These are phyloP conservation scores for Chaunax sp. DNA, from an alignment of 2,797 vertebrate species.

Conservation along the genomic window DNA sequence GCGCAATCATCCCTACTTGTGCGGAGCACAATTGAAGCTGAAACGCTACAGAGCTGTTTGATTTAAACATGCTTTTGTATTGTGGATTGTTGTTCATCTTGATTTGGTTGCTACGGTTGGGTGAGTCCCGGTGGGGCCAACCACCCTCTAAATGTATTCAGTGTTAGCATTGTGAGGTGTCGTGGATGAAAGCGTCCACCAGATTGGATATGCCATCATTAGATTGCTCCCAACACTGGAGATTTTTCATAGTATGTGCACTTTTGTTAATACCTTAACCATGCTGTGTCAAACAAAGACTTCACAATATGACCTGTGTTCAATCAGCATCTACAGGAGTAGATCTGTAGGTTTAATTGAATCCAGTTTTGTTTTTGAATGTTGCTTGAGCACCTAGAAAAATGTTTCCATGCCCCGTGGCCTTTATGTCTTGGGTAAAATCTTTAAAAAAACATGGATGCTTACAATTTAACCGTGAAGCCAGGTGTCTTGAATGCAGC, in stretches of 20 bases:
- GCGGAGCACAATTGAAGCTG: slow-evolving; percentile 12
- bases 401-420: too few relatives aligned
- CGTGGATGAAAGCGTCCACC: slow-evolving; percentile 12
- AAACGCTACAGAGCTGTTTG: slow-evolving; percentile 35
- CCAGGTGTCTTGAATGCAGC: slow-evolving; percentile 47
- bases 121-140: slow-evolving; percentile 24
- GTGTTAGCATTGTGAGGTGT: slow-evolving; percentile 14
- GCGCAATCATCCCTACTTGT: slow-evolving; percentile 35
- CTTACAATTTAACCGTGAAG: slow-evolving; percentile 16
- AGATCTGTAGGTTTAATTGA: too few relatives aligned
- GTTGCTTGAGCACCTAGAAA: background rate
- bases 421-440: slow-evolving; percentile 8
- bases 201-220: slow-evolving; percentile 9
- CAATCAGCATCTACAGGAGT: background rate
- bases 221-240: background rate
- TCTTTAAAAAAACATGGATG: slow-evolving; percentile 14
- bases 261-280: slow-evolving; percentile 7
- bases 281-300: slow-evolving; percentile 10
- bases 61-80: slow-evolving; percentile 39
- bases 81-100: slow-evolving; percentile 43
- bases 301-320: too few relatives aligned
- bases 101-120: slow-evolving; percentile 41
- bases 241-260: slow-evolving; percentile 2
- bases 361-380: background rate
- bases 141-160: slow-evolving; percentile 36